Percentiles rank a stretch among this genome's conserved stretches.
Conservation (phyloP, 2,113 vertebrate species). For the Carassius gibelio region DNA sequence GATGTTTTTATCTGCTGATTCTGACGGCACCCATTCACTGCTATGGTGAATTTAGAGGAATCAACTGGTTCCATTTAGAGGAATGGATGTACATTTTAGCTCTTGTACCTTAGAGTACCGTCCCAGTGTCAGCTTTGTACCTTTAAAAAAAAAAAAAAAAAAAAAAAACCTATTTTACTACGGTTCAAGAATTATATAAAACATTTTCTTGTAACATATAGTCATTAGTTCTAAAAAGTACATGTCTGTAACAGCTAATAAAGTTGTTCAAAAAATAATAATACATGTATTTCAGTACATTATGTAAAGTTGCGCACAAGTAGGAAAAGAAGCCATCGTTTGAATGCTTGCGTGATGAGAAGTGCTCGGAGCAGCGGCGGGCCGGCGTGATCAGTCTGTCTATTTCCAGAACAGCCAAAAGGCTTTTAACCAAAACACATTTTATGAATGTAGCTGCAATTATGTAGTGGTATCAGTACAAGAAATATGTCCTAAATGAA, state of each 20-base stretch:
- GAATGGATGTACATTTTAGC: background rate
- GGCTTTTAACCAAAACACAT: conserved; percentile 28
- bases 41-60: background rate
- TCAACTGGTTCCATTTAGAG: background rate
- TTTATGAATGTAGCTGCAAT: conserved; percentile 23
- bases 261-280: background rate
- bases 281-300: background rate
- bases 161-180: no score
- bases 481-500: background rate
- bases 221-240: background rate
- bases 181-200: no score
- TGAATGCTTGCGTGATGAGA: conserved; percentile 13
- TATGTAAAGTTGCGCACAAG: conserved; percentile 17
- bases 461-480: background rate
- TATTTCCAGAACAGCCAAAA: conserved; percentile 36
- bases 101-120: background rate
- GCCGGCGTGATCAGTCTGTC: conserved; percentile 16
- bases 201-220: background rate
- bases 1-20: background rate
- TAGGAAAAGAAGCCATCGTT: background rate
- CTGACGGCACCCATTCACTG: background rate
- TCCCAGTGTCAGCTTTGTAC: background rate
- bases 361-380: background rate
- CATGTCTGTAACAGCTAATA: background rate
- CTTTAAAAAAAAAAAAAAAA: background rate